These are phyloP conservation scores for Antechinus stuartii DNA, from an alignment of 2,113 vertebrate species.

Conservation along the genomic window DNA sequence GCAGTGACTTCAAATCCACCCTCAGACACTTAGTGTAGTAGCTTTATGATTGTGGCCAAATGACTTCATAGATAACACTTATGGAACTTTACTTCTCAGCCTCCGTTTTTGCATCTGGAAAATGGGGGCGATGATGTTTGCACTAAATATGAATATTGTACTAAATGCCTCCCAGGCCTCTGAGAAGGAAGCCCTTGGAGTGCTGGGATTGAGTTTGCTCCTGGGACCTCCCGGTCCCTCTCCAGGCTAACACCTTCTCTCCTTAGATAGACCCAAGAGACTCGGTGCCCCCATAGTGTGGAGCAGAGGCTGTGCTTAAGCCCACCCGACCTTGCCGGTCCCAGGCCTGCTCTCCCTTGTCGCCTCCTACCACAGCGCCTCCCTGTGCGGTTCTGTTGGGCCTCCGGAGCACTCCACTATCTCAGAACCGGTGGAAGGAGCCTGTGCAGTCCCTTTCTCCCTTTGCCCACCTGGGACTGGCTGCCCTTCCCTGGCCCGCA, in stretches of 20 bases:
- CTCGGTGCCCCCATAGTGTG: too few species aligned
- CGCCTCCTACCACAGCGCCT: background rate
- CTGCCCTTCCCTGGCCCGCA: background rate
- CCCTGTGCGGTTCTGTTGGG: background rate
- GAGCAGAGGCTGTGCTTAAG: background rate
- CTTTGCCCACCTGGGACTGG: background rate
- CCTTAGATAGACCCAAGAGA: background rate
- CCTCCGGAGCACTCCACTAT: background rate
- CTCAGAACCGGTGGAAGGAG: constrained; percentile 22
- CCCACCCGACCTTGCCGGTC: background rate
- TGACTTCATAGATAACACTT: background rate
- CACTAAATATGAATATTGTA: background rate
- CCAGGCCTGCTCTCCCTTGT: background rate
- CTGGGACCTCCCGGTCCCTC: background rate
- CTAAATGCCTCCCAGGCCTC: background rate
- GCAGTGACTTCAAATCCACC: background rate
- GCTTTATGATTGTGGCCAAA: background rate
- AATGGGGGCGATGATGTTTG: background rate
- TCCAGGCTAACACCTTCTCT: background rate
- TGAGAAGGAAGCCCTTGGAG: background rate
- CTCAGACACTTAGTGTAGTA: background rate
- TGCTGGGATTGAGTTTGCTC: background rate
- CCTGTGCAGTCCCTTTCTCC: background rate
- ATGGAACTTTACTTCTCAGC: background rate
- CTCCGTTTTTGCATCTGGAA: background rate